Evolutionary conservation across 64 coral and sea anemone species (phyloP).

Genomic region (Dendrophyllia cribrosa): DNA sequence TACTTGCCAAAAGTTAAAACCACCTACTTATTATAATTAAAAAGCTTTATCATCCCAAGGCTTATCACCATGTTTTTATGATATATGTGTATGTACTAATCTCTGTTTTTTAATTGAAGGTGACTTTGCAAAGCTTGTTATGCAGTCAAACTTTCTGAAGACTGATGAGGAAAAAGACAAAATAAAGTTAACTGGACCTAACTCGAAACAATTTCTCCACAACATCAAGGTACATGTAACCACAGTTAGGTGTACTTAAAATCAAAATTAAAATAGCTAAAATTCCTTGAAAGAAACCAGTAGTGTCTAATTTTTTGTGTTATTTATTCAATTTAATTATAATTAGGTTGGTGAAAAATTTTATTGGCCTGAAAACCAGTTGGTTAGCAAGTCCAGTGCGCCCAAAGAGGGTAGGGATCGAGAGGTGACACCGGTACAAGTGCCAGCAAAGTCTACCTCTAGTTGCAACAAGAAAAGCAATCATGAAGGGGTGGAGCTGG

Average conservation of each 20-base stretch:
- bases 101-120: slow-evolving; percentile 1
- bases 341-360: too few species aligned
- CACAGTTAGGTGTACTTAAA: not conserved
- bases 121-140: not conserved
- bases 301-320: not conserved
- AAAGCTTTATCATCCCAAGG: too few species aligned
- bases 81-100: not conserved
- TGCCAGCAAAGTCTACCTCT: too few species aligned
- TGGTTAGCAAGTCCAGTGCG: too few species aligned
- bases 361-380: too few species aligned
- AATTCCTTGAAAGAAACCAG: not conserved
- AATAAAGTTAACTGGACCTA: not conserved
- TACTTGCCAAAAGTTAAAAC: too few species aligned
- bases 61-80: not conserved
- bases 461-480: too few species aligned
- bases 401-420: too few species aligned
- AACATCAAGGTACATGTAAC: not conserved
- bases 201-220: not conserved
- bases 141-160: slow-evolving; percentile 5
- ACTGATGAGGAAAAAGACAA: not conserved
- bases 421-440: too few species aligned
- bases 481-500: too few species aligned
- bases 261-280: not conserved
- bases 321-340: too few species aligned
- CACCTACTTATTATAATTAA: too few species aligned